Base-by-base conservation (phyloP, 2,888 invertebrate species). In the Euphydryas editha region DNA sequence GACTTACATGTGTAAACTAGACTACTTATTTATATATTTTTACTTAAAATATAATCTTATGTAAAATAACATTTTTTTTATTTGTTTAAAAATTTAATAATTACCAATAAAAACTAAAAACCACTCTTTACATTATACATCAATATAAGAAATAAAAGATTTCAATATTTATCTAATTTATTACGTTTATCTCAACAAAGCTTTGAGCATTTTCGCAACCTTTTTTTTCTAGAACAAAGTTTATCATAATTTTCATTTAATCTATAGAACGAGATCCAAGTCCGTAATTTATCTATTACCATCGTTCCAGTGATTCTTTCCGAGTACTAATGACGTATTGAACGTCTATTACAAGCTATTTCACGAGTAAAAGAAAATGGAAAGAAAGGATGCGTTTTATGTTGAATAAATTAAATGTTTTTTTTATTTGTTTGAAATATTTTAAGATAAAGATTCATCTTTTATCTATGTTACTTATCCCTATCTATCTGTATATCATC, bases 311-410 rank as follows among this genome's bases (percentile, higher is more conserved):
- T 17, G 30, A 30, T 11, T 24, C 24, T 62, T 62, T 67, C 59
- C 62, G 55, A 67, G 47, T 17, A 10, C 30, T 57, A 56, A 62
- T 67, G 62, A 67, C 59, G 47, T 56, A 62, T 59, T 62, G 62
- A 67, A 51, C 44, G 21, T 44, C 30, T 36, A 17, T 54, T 54
- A 54, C 36, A 36, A 11, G 18, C 17, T 15, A 17, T 17, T 36
- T 36, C 30, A 54, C 8, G 13, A 54, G 36, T 24, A 54, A 36
- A 17, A 36, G n/a, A 17, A 54, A 54, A 54, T 20, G 15, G 5
- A 11, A 51, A 36, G 17, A 10, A 20, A 18, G 20, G 18, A 47
- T 20, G 47, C 18, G 49, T 49, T 21, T 44, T 44, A 1, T 44
- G n/a, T n/a, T 44, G 2, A 15, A n/a, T 44, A 1, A n/a, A 15